Base-by-base conservation (phyloP, 2,888 invertebrate genomes). In the Drosophila colorata region DNA sequence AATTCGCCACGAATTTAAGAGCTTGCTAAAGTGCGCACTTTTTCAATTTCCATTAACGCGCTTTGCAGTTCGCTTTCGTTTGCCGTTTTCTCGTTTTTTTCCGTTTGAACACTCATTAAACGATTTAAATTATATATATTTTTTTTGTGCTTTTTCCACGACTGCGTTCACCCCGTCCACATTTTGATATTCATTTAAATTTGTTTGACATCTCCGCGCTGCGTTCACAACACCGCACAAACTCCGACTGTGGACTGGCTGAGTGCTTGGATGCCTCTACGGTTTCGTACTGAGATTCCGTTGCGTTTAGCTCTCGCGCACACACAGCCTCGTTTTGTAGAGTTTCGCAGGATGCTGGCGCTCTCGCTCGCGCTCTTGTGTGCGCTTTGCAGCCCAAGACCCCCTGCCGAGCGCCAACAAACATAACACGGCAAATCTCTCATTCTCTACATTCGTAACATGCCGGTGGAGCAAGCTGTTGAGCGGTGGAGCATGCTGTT, bases 221-320 rank as follows among this genome's bases (percentile, higher is more conserved):
- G 73, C 55, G 61, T 64, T 69, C 73, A 64, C 78, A 65, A 65
- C 31, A 74, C 77, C 87, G 77, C 76, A 77, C 80, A 80, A 69
- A 71, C 82, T 78, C 86, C 78, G 80, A 80, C 87, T 81, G 55
- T 49, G 53, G 53, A 79, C 78, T 83, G 81, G 52, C 76, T 53
- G 53, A 70, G 71, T 65, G 69, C 35, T 66, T 63, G 69, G 65
- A 59, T 80, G 76, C 76, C 73, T 79, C 69, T 76, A 59, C 69
- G 52, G 44, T 84, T 78, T 78, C 55, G 55, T 64, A 80, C 77
- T 79, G 60, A 80, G 67, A 69, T 69, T 63, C 49, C 25, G 51
- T 66, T 55, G 57, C 63, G 41, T 41, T 44, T 23, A 31, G 48
- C 56, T 63, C 69, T 35, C 69, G 52, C 65, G 55, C 52, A 40